phyloP scores from a whole-genome alignment of 2,797 vertebrate species.

The Notamacropus eugenii region DNA sequence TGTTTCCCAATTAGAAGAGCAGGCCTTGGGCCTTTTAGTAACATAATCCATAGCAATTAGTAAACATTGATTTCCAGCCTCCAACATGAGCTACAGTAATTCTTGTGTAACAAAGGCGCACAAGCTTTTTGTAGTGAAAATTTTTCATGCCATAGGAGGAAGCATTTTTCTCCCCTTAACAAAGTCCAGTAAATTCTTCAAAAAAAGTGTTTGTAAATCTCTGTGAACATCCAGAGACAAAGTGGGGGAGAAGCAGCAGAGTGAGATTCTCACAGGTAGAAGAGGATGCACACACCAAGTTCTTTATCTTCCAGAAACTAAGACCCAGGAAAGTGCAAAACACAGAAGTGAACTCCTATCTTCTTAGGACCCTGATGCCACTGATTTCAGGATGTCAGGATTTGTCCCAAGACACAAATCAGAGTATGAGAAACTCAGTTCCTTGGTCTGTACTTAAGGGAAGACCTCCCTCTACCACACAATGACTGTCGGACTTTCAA shows the following conservation, averaged over 20 bases:
- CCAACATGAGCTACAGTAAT: neutral
- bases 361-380: neutral
- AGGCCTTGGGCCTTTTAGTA: neutral
- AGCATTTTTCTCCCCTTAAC: neutral
- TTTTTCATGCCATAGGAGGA: neutral
- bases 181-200: neutral
- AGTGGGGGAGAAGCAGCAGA: neutral
- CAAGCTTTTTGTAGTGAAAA: neutral
- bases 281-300: neutral
- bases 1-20: neutral
- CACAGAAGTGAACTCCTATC: accelerated
- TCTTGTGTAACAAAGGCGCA: neutral
- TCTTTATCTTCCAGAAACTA: neutral
- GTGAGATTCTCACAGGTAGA: too few species aligned
- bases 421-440: neutral
- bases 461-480: neutral
- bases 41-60: conserved; percentile 48
- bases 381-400: too few species aligned
- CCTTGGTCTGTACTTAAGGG: neutral
- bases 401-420: neutral
- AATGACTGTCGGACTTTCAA: neutral
- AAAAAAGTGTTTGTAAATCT: neutral
- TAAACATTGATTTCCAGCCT: conserved; percentile 47
- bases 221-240: neutral
- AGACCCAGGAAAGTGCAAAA: neutral